Conservation (phyloP, 2,888 invertebrate species). For the Apamea sordens region DNA sequence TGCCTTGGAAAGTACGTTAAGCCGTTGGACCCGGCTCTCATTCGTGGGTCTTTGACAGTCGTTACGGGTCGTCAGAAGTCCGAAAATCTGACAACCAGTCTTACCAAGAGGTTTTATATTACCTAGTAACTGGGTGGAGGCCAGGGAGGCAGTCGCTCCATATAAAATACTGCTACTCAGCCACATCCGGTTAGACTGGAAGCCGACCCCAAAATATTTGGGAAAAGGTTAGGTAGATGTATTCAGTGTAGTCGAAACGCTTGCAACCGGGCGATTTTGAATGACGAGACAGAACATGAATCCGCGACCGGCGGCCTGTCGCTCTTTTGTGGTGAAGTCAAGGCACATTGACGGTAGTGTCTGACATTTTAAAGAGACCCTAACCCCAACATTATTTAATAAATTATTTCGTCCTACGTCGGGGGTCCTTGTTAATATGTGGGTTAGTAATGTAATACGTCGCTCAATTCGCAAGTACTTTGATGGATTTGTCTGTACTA, state of each 20-base stretch:
- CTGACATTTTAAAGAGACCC: neutral
- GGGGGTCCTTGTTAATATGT: constrained; percentile 7
- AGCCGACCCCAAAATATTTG: neutral
- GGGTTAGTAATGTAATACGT: constrained; percentile 7
- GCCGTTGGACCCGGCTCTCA: neutral
- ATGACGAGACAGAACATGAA: neutral
- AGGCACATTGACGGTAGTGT: too few relatives aligned
- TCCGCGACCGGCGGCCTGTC: neutral
- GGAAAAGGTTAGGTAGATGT: neutral
- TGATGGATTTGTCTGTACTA: neutral
- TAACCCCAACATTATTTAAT: constrained; percentile 7
- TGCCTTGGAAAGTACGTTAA: neutral
- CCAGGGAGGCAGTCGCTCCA: too few relatives aligned
- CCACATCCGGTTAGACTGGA: neutral
- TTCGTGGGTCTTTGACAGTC: neutral
- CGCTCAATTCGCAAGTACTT: constrained; percentile 27
- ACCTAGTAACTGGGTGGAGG: neutral
- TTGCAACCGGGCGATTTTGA: too few relatives aligned
- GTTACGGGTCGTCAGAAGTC: neutral
- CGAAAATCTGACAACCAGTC: neutral
- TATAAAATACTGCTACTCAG: neutral
- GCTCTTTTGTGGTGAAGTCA: too few relatives aligned
- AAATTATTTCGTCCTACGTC: constrained; percentile 5
- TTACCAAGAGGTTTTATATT: neutral
- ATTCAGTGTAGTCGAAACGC: too few relatives aligned